Conservation (phyloP, 2,113 vertebrate genomes). For the Trachemys scripta region DNA sequence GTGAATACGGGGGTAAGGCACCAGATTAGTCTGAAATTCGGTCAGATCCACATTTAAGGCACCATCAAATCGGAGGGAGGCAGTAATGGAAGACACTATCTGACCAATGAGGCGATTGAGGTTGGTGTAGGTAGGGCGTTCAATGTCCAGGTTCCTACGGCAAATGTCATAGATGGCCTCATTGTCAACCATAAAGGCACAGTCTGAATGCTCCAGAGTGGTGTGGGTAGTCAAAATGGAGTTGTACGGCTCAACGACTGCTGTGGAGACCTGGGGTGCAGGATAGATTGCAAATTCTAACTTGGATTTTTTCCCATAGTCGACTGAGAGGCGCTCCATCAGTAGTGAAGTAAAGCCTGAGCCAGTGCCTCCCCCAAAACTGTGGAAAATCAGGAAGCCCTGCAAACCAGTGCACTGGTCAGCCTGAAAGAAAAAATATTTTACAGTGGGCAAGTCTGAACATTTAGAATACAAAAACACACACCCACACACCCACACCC, state of each 20-base stretch:
- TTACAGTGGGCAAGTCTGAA: neutral
- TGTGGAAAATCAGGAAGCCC: conserved; percentile 91
- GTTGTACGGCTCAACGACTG: conserved; percentile 91
- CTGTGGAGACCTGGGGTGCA: conserved; percentile 85
- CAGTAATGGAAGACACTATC: conserved; percentile 90
- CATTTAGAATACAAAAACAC: neutral
- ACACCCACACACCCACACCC: neutral
- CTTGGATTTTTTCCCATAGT: conserved; percentile 92
- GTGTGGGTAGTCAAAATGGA: conserved; percentile 92
- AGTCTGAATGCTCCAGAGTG: conserved; percentile 90
- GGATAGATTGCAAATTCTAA: conserved; percentile 90
- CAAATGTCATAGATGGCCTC: conserved; percentile 93
- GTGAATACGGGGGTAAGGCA: conserved; percentile 90
- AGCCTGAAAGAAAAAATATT: conserved; percentile 71
- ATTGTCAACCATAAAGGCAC: conserved; percentile 92
- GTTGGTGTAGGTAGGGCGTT: conserved; percentile 87
- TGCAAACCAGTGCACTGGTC: conserved; percentile 90
- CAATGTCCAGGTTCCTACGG: conserved; percentile 86
- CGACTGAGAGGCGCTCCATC: conserved; percentile 89
- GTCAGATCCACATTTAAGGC: conserved; percentile 89
- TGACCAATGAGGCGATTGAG: conserved; percentile 89
- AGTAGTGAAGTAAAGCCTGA: conserved; percentile 91
- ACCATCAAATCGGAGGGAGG: conserved; percentile 88
- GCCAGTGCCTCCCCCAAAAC: conserved; percentile 89
- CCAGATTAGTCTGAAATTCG: conserved; percentile 91